Percentiles rank a stretch among this genome's conserved stretches.
Evolutionary conservation across 2,888 invertebrate species (phyloP).

Genomic region (Brachylomia viminalis): DNA sequence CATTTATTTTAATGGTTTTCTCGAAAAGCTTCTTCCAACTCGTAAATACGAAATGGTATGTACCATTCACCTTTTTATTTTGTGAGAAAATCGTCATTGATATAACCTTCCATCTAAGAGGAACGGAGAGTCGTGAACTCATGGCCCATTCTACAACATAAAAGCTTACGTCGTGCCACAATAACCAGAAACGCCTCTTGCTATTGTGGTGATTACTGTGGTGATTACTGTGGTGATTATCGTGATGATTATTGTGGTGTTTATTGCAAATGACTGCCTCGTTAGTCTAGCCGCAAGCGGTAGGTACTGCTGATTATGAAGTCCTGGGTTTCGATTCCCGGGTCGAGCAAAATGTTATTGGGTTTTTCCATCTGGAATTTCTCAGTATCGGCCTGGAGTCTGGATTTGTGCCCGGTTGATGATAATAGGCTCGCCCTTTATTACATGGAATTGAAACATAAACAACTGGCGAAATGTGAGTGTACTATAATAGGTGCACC

Average conservation of each 20-base stretch:
- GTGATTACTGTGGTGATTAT: too few species aligned
- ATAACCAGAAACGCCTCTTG: too few species aligned
- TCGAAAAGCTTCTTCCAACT: constrained; percentile 5
- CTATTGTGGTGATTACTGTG: neutral
- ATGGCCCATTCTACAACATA: neutral
- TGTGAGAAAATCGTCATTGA: neutral
- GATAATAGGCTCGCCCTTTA: neutral
- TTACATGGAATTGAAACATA: neutral
- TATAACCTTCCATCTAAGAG: neutral
- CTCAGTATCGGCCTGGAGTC: neutral
- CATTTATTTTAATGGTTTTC: constrained; percentile 22
- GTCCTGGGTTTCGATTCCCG: neutral
- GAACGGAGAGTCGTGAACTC: neutral
- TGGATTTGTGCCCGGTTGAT: neutral
- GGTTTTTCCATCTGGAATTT: neutral
- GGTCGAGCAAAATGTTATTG: neutral
- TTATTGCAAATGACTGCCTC: neutral
- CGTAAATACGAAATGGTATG: neutral
- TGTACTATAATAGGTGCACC: too few species aligned
- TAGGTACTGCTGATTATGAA: neutral
- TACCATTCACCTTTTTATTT: neutral
- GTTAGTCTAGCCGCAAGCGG: neutral
- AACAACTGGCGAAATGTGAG: neutral
- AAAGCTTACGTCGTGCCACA: neutral
- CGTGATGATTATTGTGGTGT: too few species aligned